Conservation (phyloP, 2,888 invertebrate species). For the Pachycephus smyrnensis region DNA sequence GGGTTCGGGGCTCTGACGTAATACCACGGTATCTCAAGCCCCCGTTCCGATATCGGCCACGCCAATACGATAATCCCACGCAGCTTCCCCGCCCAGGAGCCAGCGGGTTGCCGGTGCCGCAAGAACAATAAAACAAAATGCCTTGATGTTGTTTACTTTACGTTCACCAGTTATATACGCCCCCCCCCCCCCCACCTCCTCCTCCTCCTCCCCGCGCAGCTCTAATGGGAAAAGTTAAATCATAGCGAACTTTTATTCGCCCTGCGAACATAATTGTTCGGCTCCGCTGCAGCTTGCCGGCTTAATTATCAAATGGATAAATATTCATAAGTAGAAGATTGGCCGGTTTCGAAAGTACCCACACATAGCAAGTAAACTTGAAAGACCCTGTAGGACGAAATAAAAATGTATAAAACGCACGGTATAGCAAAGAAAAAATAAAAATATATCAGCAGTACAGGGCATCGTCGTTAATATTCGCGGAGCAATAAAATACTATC, state of each 20-base stretch:
- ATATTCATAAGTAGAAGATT: conserved; percentile 5
- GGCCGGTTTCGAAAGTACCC: background rate
- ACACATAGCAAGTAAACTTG: background rate
- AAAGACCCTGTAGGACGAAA: background rate
- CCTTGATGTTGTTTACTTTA: background rate
- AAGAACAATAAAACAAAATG: conserved; percentile 1
- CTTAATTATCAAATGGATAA: conserved; percentile 1
- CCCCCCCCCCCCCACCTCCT: too few relatives aligned
- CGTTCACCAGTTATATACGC: background rate
- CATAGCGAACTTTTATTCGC: conserved; percentile 16
- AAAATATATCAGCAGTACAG: background rate
- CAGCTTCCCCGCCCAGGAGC: background rate
- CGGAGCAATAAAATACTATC: background rate
- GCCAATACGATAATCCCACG: background rate
- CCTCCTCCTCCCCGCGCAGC: too few relatives aligned
- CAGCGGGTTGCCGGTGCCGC: background rate
- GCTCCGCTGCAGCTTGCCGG: background rate
- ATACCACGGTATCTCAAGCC: background rate
- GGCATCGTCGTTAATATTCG: background rate
- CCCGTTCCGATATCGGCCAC: background rate
- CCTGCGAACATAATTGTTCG: conserved; percentile 28
- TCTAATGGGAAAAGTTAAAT: conserved; percentile 10
- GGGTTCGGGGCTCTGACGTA: background rate
- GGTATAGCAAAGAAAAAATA: background rate
- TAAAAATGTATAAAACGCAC: background rate